Conservation (phyloP, 2,113 vertebrate genomes). For the Petrocephalus microphthalmus region DNA sequence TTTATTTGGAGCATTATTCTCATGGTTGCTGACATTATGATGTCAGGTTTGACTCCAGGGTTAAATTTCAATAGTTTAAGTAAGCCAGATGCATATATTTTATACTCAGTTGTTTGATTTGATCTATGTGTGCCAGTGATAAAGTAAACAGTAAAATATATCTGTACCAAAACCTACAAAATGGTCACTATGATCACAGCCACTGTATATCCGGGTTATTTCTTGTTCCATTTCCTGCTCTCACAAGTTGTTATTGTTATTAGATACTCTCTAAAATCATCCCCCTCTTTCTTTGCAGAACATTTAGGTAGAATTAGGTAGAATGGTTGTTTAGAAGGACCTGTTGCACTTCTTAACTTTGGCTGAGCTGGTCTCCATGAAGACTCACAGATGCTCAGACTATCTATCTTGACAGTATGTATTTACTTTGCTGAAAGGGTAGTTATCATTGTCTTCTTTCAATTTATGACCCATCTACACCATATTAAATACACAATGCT, state of each 20-base stretch:
- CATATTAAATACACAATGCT: constrained; percentile 31
- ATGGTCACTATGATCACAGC: neutral
- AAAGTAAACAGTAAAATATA: neutral
- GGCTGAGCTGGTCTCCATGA: constrained; percentile 51
- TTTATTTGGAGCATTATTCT: neutral
- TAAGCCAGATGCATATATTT: neutral
- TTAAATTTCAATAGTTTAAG: neutral
- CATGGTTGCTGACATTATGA: neutral
- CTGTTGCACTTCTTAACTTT: constrained; percentile 54
- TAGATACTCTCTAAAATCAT: constrained; percentile 13
- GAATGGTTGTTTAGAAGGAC: constrained; percentile 38
- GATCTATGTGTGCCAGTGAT: neutral
- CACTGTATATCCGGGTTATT: neutral
- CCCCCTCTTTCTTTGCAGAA: neutral
- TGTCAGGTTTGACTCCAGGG: neutral
- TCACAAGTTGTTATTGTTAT: constrained; percentile 17
- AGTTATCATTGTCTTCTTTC: neutral
- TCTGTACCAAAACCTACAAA: neutral
- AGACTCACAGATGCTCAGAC: constrained; percentile 48
- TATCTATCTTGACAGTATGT: constrained; percentile 51
- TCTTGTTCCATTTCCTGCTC: constrained; percentile 13
- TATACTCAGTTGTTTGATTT: neutral
- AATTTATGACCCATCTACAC: constrained; percentile 3
- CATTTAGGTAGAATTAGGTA: constrained; percentile 31
- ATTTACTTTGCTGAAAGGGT: constrained; percentile 2